These are phyloP conservation scores for Periplaneta americana DNA, from an alignment of 1,140 invertebrate genomes.

Conservation along the genomic window DNA sequence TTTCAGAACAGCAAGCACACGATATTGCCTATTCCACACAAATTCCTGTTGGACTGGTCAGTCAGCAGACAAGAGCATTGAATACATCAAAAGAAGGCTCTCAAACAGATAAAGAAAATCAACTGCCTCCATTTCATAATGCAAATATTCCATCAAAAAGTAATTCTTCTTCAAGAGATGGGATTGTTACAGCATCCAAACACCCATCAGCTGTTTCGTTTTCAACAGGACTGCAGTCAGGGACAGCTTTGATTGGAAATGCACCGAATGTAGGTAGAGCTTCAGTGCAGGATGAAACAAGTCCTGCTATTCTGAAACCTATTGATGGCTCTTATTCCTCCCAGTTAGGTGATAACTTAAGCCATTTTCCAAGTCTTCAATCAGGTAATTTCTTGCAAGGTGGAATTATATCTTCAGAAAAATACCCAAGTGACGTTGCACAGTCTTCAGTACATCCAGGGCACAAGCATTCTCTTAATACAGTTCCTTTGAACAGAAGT, in stretches of 20 bases:
- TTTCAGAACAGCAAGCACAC: background rate
- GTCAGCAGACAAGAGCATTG: background rate
- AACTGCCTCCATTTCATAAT: background rate
- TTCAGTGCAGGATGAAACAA: background rate
- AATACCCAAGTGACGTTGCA: background rate
- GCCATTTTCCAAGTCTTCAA: background rate
- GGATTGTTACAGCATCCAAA: background rate
- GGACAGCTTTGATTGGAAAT: background rate
- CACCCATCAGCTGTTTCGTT: background rate
- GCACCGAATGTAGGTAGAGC: background rate
- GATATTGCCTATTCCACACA: background rate
- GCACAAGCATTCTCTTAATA: background rate
- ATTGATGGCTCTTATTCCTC: background rate
- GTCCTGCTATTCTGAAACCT: background rate
- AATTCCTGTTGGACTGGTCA: background rate
- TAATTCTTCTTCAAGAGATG: background rate
- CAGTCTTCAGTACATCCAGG: background rate
- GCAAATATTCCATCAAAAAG: background rate
- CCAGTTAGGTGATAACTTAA: background rate
- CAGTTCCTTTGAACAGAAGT: background rate
- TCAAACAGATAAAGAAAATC: background rate
- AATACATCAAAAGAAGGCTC: background rate
- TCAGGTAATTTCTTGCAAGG: background rate
- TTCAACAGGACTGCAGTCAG: background rate
- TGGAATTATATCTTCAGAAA: background rate